These are phyloP conservation scores for Glossophaga mutica DNA, from an alignment of 2,797 vertebrate species.

Conservation along the genomic window DNA sequence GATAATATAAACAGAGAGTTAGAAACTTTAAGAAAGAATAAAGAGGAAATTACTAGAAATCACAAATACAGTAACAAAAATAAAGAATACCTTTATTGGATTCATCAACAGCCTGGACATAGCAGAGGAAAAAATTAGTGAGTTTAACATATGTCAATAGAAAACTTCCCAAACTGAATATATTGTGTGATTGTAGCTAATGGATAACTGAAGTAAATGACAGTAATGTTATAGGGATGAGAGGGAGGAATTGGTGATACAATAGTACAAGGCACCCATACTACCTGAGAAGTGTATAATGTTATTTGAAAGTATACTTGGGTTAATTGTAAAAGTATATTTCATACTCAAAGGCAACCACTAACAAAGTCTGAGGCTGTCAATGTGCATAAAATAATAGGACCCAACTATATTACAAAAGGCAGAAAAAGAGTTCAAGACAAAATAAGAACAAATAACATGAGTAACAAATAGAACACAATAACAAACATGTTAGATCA, in stretches of 20 bases:
- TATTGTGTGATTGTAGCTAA: not conserved
- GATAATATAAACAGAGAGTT: not conserved
- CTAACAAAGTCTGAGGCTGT: not conserved
- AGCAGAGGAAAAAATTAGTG: not conserved
- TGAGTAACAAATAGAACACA: not conserved
- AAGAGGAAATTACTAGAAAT: not conserved
- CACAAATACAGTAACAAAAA: not conserved
- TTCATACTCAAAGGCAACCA: not conserved
- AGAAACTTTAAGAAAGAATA: not conserved
- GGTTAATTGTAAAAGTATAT: not conserved
- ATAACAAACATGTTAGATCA: not conserved
- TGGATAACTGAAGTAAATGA: not conserved
- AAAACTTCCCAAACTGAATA: not conserved
- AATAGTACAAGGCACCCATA: not conserved
- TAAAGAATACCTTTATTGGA: not conserved
- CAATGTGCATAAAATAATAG: not conserved
- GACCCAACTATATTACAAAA: not conserved
- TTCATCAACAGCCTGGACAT: not conserved
- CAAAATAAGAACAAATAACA: not conserved
- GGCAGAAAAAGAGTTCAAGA: not conserved
- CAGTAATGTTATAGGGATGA: not conserved
- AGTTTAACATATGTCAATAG: not conserved
- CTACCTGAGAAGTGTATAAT: not conserved
- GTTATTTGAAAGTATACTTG: not conserved
- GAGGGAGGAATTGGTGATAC: not conserved